A percentile compares a stretch with the other conserved stretches of the same genome.
Evolutionary conservation across 2,113 vertebrate genomes (phyloP).

Genomic region (Microtus ochrogaster): DNA sequence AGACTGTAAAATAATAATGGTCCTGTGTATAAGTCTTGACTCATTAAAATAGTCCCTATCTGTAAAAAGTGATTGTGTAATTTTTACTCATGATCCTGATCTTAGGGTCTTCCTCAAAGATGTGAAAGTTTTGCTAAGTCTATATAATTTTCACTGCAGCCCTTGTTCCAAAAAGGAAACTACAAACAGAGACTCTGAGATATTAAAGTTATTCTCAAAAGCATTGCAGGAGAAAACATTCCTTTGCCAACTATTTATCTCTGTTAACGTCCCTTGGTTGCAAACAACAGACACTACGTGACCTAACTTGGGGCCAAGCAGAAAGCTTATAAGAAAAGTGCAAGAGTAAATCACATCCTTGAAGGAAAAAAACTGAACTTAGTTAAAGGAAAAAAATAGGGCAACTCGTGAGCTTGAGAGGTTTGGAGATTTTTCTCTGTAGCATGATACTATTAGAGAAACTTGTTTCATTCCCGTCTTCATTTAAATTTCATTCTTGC

Average conservation of each 20-base stretch:
- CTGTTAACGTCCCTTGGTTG: not conserved
- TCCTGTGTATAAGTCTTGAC: not conserved
- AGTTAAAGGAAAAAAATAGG: not conserved
- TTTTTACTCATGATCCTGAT: conserved; percentile 7
- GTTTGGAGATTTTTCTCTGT: not conserved
- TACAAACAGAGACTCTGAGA: not conserved
- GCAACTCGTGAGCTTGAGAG: not conserved
- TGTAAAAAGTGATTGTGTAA: conserved; percentile 13
- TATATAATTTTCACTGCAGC: not conserved
- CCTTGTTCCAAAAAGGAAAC: conserved; percentile 30
- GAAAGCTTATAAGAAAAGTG: conserved; percentile 16
- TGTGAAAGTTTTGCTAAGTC: not conserved
- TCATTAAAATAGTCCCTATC: conserved; percentile 49
- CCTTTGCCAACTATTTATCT: conserved; percentile 46
- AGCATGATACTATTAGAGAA: not conserved
- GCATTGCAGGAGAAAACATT: conserved; percentile 31
- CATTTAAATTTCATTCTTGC: conserved; percentile 39
- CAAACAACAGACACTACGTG: conserved; percentile 18
- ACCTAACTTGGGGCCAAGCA: not conserved
- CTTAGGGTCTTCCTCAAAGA: not conserved
- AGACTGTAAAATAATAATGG: not conserved
- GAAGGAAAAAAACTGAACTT: conserved; percentile 23
- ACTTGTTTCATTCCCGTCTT: not conserved
- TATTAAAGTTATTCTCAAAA: conserved; percentile 2
- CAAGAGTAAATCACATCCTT: conserved; percentile 17